Evolutionary conservation across 2,797 vertebrate species (phyloP), one percentile per base, ranked within the genome.

Genomic region (Eulemur albifrons): DNA sequence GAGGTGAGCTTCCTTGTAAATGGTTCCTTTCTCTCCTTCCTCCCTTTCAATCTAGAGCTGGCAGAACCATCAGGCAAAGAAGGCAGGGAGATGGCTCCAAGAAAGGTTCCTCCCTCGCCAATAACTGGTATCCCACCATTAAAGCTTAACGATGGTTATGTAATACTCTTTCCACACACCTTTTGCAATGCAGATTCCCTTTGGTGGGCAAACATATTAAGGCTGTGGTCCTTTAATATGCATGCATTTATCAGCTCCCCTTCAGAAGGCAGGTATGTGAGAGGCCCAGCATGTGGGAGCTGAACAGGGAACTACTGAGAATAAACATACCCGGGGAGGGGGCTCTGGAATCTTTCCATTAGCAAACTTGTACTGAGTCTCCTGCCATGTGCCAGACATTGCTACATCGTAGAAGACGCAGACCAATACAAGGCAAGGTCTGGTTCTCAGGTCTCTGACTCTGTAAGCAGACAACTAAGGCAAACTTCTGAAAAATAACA

Each of bases 11-110:
- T 77, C 80, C 72, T 88, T 88, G 13, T 38, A 45, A 89, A n/a
- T 7, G 9, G 15, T 54, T 85, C 32, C 43, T 83, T 63, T 50
- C 45, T 50, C 14, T 85, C 32, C 43, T 83, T 63, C 45, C 45
- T 50, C 14, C 3, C 18, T 30, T 12, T 12, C 20, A 35, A 5
- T 76, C 76, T 80, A n/a, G 38, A 75, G 23, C 20, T 14, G 10
- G 30, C 45, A 77, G 48, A 73, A 83, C 7, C 2, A 12, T 52
- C 38, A 43, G 35, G 67, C 40, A 73, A 84, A 61, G 54, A 40
- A 73, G 83, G 76, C 83, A 89, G 23, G 40, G 40, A 81, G 80
- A 69, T 65, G 72, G 65, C 52, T 45, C 93, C 17, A 25, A 38
- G 80, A 75, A 65, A 40, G 4, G 0, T 38, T 59, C 27, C 35